Conservation (phyloP, 2,113 vertebrate genomes). For the Salvelinus namaycush region DNA sequence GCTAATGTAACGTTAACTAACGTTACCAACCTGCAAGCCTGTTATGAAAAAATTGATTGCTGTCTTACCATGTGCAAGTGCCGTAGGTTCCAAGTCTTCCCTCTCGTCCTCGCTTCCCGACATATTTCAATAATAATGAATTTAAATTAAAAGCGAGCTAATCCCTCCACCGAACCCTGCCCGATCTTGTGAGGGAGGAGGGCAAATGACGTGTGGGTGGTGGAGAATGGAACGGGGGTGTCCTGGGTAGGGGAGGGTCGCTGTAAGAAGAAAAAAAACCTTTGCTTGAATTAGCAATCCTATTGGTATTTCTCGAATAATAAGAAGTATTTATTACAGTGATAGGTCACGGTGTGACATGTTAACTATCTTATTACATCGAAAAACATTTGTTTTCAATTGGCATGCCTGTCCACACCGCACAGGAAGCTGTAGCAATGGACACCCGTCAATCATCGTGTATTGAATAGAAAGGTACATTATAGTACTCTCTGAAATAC, state of each 20-base stretch:
- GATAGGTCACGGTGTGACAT: slow-evolving; percentile 16
- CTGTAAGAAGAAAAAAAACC: slow-evolving; percentile 33
- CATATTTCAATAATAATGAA: slow-evolving; percentile 53
- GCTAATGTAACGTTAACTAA: slow-evolving; percentile 48
- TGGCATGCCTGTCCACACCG: slow-evolving; percentile 33
- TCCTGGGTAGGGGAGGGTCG: slow-evolving; percentile 42
- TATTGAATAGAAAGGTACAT: slow-evolving; percentile 1
- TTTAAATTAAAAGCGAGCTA: slow-evolving; percentile 49
- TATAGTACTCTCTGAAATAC: slow-evolving; percentile 8
- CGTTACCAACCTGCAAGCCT: slow-evolving; percentile 9
- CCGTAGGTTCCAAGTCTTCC: slow-evolving; percentile 66
- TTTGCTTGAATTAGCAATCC: slow-evolving; percentile 22
- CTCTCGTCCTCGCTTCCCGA: slow-evolving; percentile 79
- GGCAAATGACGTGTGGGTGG: slow-evolving; percentile 71
- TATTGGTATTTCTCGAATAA: not conserved
- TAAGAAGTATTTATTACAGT: not conserved
- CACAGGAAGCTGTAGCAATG: slow-evolving; percentile 41
- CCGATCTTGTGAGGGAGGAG: slow-evolving; percentile 67
- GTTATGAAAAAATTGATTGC: slow-evolving; percentile 34
- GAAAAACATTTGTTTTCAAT: slow-evolving; percentile 11
- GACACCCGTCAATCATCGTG: slow-evolving; percentile 10
- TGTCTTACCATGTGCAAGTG: slow-evolving; percentile 69
- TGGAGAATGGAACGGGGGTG: slow-evolving; percentile 65
- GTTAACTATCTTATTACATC: slow-evolving; percentile 25
- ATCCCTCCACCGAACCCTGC: slow-evolving; percentile 63